A percentile compares a stretch with the other conserved stretches of the same genome.
Conservation (phyloP, 2,113 vertebrate species). For the Dinomys branickii region DNA sequence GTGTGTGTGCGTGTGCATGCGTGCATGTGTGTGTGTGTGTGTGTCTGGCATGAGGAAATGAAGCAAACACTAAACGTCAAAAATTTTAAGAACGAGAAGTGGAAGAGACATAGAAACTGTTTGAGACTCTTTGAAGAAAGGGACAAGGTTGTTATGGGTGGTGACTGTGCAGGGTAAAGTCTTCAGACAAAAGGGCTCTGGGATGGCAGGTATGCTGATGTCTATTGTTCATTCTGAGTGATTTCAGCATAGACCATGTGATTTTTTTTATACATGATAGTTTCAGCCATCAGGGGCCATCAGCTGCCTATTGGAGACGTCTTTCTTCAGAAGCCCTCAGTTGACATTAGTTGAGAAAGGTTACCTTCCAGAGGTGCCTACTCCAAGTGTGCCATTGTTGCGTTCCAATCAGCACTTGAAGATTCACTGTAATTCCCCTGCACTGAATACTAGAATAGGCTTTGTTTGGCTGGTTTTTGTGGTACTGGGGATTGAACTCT, state of each 20-base stretch:
- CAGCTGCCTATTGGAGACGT: background rate
- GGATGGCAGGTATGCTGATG: background rate
- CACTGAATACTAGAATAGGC: background rate
- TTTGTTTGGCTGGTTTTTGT: background rate
- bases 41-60: background rate
- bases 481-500: background rate
- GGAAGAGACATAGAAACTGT: background rate
- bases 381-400: background rate
- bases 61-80: conserved; percentile 71
- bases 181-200: background rate
- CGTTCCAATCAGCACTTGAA: background rate
- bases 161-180: background rate
- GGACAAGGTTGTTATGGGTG: background rate
- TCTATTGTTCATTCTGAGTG: background rate
- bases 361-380: background rate
- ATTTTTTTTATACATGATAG: background rate
- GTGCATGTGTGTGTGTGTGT: background rate
- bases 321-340: background rate
- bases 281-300: background rate
- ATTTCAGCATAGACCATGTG: background rate
- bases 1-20: too few species aligned
- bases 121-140: background rate
- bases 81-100: conserved; percentile 32
- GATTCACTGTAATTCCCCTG: background rate
- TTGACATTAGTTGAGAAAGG: background rate